Evolutionary conservation across 2,797 vertebrate species (phyloP).

Genomic region (Margarornis squamiger): DNA sequence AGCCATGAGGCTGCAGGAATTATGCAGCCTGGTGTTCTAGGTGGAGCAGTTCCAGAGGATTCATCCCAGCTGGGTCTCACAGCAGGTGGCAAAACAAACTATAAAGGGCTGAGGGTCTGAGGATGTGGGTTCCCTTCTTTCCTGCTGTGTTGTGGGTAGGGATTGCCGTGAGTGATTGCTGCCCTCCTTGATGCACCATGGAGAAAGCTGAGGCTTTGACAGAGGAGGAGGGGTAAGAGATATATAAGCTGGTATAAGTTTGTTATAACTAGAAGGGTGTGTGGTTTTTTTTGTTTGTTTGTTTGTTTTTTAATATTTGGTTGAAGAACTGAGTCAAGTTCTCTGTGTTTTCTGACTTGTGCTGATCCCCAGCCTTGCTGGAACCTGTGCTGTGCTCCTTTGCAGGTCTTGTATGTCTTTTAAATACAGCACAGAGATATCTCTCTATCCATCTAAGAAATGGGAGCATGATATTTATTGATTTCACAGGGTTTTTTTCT

Average conservation of each 20-base stretch:
- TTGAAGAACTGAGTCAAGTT: neutral
- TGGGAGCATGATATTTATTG: neutral
- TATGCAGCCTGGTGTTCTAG: neutral
- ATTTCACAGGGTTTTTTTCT: fast-evolving
- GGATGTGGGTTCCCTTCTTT: fast-evolving
- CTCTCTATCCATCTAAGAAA: neutral
- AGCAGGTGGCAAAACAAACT: constrained; percentile 29
- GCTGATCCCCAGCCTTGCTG: neutral
- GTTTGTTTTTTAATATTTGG: neutral
- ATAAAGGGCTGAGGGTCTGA: neutral
- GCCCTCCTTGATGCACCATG: fast-evolving
- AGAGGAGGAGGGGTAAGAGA: neutral
- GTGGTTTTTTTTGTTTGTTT: too few relatives aligned
- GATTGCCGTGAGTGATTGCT: neutral
- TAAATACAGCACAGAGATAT: neutral
- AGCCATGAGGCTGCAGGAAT: neutral
- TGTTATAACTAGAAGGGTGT: neutral
- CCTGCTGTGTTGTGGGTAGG: neutral
- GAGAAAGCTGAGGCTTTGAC: neutral
- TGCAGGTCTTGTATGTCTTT: neutral
- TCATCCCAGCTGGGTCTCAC: constrained; percentile 13
- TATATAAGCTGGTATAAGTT: neutral
- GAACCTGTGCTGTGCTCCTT: neutral
- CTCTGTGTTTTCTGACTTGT: neutral
- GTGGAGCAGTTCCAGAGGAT: constrained; percentile 6